Evolutionary conservation across 2,113 vertebrate genomes (phyloP).

Genomic region (Campylorhamphus procurvoides): DNA sequence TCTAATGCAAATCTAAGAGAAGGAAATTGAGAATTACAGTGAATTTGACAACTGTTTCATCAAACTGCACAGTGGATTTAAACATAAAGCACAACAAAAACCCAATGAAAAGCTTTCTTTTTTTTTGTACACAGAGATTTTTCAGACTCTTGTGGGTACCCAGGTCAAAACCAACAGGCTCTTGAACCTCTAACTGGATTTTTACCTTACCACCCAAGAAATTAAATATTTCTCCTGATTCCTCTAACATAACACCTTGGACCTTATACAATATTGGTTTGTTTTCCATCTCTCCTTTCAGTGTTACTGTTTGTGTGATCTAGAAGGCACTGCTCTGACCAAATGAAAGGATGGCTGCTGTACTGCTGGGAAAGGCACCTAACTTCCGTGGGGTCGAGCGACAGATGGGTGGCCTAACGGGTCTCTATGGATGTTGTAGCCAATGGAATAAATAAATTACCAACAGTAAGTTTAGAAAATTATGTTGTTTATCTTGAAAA

Average conservation of each 20-base stretch:
- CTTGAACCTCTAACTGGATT: not conserved
- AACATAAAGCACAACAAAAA: conserved; percentile 51
- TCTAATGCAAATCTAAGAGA: conserved; percentile 64
- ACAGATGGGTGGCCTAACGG: not conserved
- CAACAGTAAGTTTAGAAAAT: not conserved
- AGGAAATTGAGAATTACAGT: conserved; percentile 66
- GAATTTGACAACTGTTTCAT: conserved; percentile 64
- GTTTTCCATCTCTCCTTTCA: not conserved
- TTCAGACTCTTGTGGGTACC: not conserved
- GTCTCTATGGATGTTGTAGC: not conserved
- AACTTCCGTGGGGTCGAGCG: not conserved
- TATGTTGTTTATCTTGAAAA: not conserved
- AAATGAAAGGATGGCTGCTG: fast-evolving
- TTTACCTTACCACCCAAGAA: not conserved
- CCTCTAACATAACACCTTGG: not conserved
- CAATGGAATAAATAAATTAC: not conserved
- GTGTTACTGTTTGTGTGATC: not conserved
- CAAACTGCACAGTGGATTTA: conserved; percentile 32
- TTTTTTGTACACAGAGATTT: not conserved
- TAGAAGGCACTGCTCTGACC: not conserved
- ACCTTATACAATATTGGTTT: not conserved
- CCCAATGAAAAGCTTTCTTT: not conserved
- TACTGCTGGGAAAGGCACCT: not conserved
- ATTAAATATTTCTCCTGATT: not conserved
- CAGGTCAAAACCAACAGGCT: not conserved